Evolutionary conservation across 2,797 vertebrate genomes (phyloP).

Genomic region (Phalanger gymnotis): DNA sequence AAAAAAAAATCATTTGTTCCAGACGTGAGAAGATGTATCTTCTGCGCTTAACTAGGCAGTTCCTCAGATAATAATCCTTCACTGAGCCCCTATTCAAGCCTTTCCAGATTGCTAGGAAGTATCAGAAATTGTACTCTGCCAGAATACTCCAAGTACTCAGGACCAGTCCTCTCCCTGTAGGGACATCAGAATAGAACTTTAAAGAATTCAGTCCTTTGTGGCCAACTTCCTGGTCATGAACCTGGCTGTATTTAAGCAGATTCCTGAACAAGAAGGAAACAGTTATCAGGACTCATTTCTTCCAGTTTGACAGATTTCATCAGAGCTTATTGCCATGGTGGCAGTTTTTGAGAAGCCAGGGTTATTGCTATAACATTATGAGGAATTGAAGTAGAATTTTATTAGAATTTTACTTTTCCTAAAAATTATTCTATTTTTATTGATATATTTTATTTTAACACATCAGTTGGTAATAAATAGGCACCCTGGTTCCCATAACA

Average conservation of each 20-base stretch:
- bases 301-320: not conserved
- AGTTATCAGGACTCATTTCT: not conserved
- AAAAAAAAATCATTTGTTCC: not conserved
- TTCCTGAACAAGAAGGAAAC: not conserved
- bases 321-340: not conserved
- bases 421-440: not conserved
- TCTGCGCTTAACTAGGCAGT: not conserved
- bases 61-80: not conserved
- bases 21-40: not conserved
- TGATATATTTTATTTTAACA: not conserved
- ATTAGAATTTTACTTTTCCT: not conserved
- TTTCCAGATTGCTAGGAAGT: not conserved
- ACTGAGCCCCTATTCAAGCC: not conserved
- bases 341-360: not conserved
- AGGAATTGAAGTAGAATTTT: not conserved
- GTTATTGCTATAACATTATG: not conserved
- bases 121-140: not conserved
- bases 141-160: not conserved
- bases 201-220: not conserved
- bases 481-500: not conserved
- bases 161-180: not conserved
- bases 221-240: not conserved
- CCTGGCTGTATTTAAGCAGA: not conserved
- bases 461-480: not conserved
- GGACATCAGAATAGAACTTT: not conserved